Evolutionary conservation across 2,113 vertebrate species (phyloP), one percentile per base, ranked within the genome.

Genomic region (Diadophis punctatus): DNA sequence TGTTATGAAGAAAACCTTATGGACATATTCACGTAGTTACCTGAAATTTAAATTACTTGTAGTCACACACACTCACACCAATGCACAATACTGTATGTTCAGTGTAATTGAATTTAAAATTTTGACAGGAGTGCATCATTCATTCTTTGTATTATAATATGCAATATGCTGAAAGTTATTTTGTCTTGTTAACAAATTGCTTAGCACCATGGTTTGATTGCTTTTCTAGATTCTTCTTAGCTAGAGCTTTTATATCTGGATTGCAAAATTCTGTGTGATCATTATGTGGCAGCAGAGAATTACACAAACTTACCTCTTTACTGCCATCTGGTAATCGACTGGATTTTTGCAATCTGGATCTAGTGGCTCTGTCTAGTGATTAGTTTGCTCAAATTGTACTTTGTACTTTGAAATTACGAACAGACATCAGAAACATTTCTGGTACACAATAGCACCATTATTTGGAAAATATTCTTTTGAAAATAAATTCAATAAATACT

Each of bases 401-500:
- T n/a, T 39, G 27, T 88, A 56, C 52, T 89, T 92, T 89, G 87
- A 92, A 92, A 86, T 90, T 55, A 86, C 30, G 55, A 84, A 43
- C 80, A 63, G 18, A 22, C 55, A 63, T 23, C 46, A 86, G 74
- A 86, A 93, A 63, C 88, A 63, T 52, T 60, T 48, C 55, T 30
- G 20, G 51, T 68, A 51, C 58, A 63, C 91, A 93, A 30, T 25
- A 92, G 27, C 30, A 60, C 16, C 92, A 53, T 16, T 90, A 63
- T 58, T 22, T 5, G 12, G 4, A 27, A 56, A 91, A 16, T 94
- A n/a, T 30, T 52, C 46, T 23, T 34, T 53, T 34, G 88, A 95
- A 91, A 93, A 46, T 91, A 93, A 90, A 95, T 25, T 9, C 5
- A 95, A 30, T 87, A 51, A 1, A 0, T 0, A 23, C 56, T 18